phyloP scores from a whole-genome alignment of 2,797 vertebrate species.

The Poecile montanus region DNA sequence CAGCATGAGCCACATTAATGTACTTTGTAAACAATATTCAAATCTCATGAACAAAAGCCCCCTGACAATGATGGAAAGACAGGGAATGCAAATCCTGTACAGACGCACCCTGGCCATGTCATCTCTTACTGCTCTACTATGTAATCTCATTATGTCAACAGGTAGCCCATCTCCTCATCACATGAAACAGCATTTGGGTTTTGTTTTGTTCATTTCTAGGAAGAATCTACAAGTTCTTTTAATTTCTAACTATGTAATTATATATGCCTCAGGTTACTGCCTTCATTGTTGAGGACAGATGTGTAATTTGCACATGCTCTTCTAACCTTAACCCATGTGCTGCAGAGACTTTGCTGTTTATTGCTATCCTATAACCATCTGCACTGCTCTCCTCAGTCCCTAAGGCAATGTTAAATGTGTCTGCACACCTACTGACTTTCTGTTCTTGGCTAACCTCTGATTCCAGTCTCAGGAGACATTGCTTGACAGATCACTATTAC shows the following conservation, averaged over 20 bases:
- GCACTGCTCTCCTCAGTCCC: not conserved
- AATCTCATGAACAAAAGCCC: not conserved
- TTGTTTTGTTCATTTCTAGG: not conserved
- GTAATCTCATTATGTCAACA: not conserved
- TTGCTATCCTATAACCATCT: not conserved
- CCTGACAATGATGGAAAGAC: not conserved
- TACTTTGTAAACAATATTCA: not conserved
- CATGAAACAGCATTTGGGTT: not conserved
- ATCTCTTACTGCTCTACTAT: not conserved
- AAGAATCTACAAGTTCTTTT: not conserved
- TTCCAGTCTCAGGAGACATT: not conserved
- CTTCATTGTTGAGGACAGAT: not conserved
- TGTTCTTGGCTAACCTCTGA: conserved; percentile 19
- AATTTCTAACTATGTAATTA: not conserved
- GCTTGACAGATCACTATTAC: not conserved
- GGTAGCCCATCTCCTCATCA: not conserved
- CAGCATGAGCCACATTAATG: not conserved
- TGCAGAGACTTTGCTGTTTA: not conserved
- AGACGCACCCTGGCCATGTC: not conserved
- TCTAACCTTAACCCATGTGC: not conserved
- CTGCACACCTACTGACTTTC: not conserved
- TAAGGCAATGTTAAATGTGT: not conserved
- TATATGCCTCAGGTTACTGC: not conserved
- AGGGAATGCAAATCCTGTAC: not conserved
- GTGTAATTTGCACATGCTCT: not conserved